These are phyloP conservation scores for Oscheius myriophilus DNA, from an alignment of 2,888 invertebrate genomes.

Conservation along the genomic window DNA sequence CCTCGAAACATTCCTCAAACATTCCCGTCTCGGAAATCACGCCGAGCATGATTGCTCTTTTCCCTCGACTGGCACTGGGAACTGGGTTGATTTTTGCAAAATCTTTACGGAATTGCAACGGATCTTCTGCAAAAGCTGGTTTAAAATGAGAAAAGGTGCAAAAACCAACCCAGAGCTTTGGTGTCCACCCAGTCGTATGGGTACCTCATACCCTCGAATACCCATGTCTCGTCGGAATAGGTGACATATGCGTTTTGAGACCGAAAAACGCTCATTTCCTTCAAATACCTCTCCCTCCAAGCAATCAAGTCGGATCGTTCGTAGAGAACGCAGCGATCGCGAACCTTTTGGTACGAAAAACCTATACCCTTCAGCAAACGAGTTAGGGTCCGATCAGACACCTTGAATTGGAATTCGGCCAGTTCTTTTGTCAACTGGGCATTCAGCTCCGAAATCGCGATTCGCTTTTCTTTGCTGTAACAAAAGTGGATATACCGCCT, in stretches of 20 bases:
- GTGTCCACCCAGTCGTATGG: background rate
- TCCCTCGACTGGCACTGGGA: background rate
- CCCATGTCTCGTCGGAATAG: background rate
- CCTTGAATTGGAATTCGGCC: too few relatives aligned
- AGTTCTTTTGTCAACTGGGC: background rate
- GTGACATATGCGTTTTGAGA: background rate
- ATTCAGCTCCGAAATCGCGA: background rate
- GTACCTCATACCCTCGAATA: background rate
- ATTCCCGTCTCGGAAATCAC: background rate
- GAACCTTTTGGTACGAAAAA: background rate
- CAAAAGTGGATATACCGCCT: too few relatives aligned
- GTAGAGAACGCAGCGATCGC: background rate
- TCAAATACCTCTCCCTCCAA: background rate
- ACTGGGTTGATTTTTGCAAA: background rate
- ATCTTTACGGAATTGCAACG: background rate
- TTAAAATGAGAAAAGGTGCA: background rate
- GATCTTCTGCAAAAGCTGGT: conserved; percentile 1
- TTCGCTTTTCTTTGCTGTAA: too few relatives aligned
- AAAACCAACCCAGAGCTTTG: background rate
- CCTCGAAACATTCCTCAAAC: background rate
- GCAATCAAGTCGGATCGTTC: background rate
- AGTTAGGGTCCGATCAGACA: background rate
- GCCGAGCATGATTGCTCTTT: background rate
- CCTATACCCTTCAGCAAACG: background rate
- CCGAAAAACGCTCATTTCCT: background rate